phyloP scores from a whole-genome alignment of 1,140 invertebrate species.

The Megalopta genalis region DNA sequence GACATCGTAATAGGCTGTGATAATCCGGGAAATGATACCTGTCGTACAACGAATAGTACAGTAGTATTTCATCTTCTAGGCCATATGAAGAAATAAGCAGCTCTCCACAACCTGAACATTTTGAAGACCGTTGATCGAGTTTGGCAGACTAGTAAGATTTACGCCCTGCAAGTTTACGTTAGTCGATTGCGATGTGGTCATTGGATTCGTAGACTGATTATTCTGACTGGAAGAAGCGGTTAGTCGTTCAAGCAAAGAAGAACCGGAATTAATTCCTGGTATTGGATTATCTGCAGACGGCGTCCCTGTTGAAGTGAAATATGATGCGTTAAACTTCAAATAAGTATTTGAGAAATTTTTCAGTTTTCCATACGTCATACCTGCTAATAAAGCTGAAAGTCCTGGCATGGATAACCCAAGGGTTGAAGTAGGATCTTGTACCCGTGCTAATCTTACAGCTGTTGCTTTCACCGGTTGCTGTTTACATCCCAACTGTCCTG shows the following conservation, averaged over 20 bases:
- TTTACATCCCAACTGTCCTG: constrained; percentile 74
- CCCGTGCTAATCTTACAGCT: constrained; percentile 76
- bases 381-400: constrained; percentile 80
- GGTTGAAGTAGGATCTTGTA: constrained; percentile 76
- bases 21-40: constrained; percentile 89
- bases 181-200: constrained; percentile 83
- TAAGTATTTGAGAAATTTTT: background rate
- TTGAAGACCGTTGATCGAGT: constrained; percentile 87
- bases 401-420: constrained; percentile 80
- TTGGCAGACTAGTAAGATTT: constrained; percentile 87
- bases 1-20: constrained; percentile 89
- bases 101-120: constrained; percentile 84
- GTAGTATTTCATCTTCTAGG: constrained; percentile 47
- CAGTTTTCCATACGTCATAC: constrained; percentile 57
- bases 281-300: constrained; percentile 83
- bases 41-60: constrained; percentile 67
- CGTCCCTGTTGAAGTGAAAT: constrained; percentile 74
- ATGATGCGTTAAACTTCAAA: background rate
- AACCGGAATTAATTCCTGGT: constrained; percentile 80
- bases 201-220: constrained; percentile 78
- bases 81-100: constrained; percentile 37
- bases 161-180: constrained; percentile 86
- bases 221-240: constrained; percentile 79
- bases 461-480: constrained; percentile 77
- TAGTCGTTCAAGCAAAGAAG: constrained; percentile 81